Base-by-base conservation (phyloP, 2,888 invertebrate species). In the Troides aeacus region DNA sequence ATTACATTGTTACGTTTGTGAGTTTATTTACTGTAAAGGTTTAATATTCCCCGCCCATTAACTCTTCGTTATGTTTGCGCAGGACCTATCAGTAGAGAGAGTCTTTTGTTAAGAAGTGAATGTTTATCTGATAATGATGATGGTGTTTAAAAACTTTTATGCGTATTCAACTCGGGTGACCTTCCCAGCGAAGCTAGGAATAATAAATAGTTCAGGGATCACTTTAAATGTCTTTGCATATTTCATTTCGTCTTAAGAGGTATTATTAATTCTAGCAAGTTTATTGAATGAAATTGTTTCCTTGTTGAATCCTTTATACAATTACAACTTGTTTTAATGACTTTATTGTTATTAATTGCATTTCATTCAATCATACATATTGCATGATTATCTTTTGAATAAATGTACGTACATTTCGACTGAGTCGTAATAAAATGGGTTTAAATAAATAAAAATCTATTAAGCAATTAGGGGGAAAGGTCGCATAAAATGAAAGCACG, bases 401-500 rank as follows among this genome's bases (percentile, higher is more conserved):
- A 50, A 50, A 50, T 50, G 18, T 50, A 50, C 5, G 17, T 18
- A 50, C 18, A 50, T 50, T 50, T 68, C 67, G 66, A 70, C 61
- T 77, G 77, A 81, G 75, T 73, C 73, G 74, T 76, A 77, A 77
- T 76, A 79, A 74, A 78, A 79, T 80, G 81, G 78, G 79, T 82
- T 76, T 80, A 78, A 77, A 78, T 74, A 78, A 84, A 85, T 88
- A 84, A 18, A 50, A 84, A 80, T 81, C 84, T 86, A 87, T 88
- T 87, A 86, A 83, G 83, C 80, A 79, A 80, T 85, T 87, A 87
- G 83, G 81, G 85, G 85, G 88, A 88, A 88, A 84, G 83, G 81
- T 84, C 84, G 84, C 86, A 87, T 90, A 86, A 90, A 89, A 89
- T 86, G 89, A 85, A 91, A 90, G 85, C 81, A 88, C 82, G 86